These are phyloP conservation scores for Eonycteris spelaea DNA, from an alignment of 2,113 vertebrate genomes.

Conservation along the genomic window DNA sequence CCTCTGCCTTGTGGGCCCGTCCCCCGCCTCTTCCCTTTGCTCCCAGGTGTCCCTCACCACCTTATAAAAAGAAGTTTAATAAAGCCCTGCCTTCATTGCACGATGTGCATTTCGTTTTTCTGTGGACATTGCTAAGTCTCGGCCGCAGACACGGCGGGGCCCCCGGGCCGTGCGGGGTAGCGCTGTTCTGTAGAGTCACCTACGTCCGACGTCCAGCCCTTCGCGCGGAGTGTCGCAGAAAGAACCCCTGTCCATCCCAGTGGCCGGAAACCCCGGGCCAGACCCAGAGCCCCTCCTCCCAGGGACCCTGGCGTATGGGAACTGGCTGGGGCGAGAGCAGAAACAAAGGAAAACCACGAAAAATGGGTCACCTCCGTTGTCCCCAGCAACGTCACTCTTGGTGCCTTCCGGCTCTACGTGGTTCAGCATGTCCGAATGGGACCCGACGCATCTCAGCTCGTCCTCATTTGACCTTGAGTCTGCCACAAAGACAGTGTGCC, in stretches of 20 bases:
- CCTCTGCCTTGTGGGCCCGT: fast-evolving
- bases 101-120: fast-evolving
- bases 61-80: not conserved
- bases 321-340: not conserved
- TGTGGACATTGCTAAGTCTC: fast-evolving
- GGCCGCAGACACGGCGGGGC: fast-evolving
- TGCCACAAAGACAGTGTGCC: not conserved
- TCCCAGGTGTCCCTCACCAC: fast-evolving
- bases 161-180: fast-evolving
- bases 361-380: not conserved
- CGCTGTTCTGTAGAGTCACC: fast-evolving
- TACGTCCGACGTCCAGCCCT: not conserved
- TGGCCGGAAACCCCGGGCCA: not conserved
- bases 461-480: not conserved
- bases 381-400: not conserved
- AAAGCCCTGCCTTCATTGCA: fast-evolving
- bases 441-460: conserved; percentile 38
- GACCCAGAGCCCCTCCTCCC: not conserved
- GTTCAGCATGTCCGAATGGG: conserved; percentile 21
- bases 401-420: not conserved
- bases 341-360: fast-evolving
- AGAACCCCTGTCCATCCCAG: fast-evolving
- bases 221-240: not conserved
- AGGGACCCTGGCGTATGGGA: fast-evolving
- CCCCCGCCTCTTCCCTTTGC: not conserved